Percentiles rank a stretch among this genome's conserved stretches.
Evolutionary conservation across 2,113 vertebrate genomes (phyloP).

Genomic region (Prinia subflava): DNA sequence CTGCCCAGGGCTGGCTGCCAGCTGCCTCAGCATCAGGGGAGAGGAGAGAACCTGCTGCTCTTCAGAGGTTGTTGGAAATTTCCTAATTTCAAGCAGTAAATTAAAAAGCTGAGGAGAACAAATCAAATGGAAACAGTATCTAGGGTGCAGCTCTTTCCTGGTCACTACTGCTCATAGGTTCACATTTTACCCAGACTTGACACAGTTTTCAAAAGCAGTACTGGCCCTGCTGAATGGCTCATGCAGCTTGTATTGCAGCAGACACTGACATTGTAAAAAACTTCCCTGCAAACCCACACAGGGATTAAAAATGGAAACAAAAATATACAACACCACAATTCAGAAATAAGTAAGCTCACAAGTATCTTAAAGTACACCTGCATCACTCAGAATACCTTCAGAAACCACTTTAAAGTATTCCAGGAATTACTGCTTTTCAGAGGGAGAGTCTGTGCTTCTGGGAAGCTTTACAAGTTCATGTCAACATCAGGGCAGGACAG

Average conservation of each 20-base stretch:
- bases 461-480: neutral
- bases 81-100: neutral
- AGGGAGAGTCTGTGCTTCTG: neutral
- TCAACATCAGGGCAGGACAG: neutral
- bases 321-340: neutral
- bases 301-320: slow-evolving; percentile 30
- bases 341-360: neutral
- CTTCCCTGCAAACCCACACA: neutral
- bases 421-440: neutral
- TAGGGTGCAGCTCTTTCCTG: neutral
- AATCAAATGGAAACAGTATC: neutral
- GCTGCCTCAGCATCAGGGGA: neutral
- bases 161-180: neutral
- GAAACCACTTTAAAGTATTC: neutral
- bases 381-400: neutral
- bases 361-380: slow-evolving; percentile 29
- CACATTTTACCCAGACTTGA: neutral
- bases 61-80: neutral
- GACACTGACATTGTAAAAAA: neutral
- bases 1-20: neutral
- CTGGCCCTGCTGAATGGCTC: neutral
- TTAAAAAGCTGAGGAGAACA: neutral
- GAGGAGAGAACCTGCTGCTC: neutral
- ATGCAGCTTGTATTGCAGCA: neutral
- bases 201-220: neutral